phyloP scores from a whole-genome alignment of 2,888 invertebrate species.

The Trissolcus japonicus region DNA sequence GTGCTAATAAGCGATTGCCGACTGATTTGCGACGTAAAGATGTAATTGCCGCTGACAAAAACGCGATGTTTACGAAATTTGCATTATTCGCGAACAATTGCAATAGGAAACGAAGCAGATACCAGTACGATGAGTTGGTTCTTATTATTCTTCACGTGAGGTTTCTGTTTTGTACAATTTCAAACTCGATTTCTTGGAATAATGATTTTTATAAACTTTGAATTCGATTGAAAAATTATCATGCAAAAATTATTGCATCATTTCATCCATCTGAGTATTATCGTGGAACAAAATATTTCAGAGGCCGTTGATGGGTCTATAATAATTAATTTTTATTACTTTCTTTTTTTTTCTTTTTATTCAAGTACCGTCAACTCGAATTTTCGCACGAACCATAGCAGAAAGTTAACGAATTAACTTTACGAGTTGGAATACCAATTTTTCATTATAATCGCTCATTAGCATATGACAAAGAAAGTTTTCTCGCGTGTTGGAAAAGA shows the following conservation, averaged over 20 bases:
- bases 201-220: not conserved
- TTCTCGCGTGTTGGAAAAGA: constrained; percentile 37
- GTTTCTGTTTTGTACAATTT: not conserved
- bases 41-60: constrained; percentile 41
- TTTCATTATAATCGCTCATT: constrained; percentile 31
- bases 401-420: constrained; percentile 6
- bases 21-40: constrained; percentile 43
- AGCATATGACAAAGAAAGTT: constrained; percentile 41
- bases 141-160: not conserved
- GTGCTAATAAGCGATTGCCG: constrained; percentile 54
- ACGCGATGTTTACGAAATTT: constrained; percentile 43
- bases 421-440: constrained; percentile 23
- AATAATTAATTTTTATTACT: too few species aligned
- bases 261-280: not conserved
- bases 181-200: too few species aligned
- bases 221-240: not conserved
- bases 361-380: not conserved
- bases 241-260: too few species aligned
- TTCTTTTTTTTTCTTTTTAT: not conserved
- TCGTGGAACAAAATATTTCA: not conserved
- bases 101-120: constrained; percentile 6
- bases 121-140: not conserved
- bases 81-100: constrained; percentile 16
- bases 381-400: not conserved
- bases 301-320: too few species aligned